These are phyloP conservation scores for Volucella inanis DNA, from an alignment of 2,888 invertebrate genomes.

Conservation along the genomic window DNA sequence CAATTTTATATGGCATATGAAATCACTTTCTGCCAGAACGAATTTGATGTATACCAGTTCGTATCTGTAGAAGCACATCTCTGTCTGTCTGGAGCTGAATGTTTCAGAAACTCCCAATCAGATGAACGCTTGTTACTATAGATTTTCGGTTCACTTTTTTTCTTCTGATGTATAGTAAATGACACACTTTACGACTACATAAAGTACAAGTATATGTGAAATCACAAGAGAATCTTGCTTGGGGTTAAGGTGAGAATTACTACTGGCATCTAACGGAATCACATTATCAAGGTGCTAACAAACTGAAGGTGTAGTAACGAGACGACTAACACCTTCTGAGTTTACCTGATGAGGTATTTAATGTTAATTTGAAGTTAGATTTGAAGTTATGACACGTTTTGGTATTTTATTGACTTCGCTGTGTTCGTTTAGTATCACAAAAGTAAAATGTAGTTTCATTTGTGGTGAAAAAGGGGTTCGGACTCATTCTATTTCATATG, in stretches of 20 bases:
- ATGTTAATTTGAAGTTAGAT: constrained; percentile 51
- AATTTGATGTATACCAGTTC: no score
- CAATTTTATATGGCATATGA: constrained; percentile 13
- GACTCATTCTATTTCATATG: constrained; percentile 28
- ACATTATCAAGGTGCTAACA: constrained; percentile 44
- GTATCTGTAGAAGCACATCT: neutral
- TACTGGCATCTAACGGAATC: constrained; percentile 34
- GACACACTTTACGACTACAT: constrained; percentile 45
- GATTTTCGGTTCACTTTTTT: neutral
- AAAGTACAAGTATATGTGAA: constrained; percentile 7
- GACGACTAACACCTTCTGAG: constrained; percentile 42
- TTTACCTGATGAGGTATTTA: constrained; percentile 51
- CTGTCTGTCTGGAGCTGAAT: constrained; percentile 7
- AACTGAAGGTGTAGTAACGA: constrained; percentile 26
- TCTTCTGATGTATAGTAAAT: constrained; percentile 43
- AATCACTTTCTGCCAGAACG: constrained; percentile 39
- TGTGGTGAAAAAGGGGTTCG: neutral
- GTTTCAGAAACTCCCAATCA: constrained; percentile 12
- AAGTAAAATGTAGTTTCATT: neutral
- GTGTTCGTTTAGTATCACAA: neutral
- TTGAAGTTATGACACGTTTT: constrained; percentile 47
- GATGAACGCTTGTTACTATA: constrained; percentile 23
- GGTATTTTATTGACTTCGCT: constrained; percentile 44
- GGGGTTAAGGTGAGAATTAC: neutral
- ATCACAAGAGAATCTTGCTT: neutral